Evolutionary conservation across 2,888 invertebrate species (phyloP).

Genomic region (Pycnomerus fuliginosus): DNA sequence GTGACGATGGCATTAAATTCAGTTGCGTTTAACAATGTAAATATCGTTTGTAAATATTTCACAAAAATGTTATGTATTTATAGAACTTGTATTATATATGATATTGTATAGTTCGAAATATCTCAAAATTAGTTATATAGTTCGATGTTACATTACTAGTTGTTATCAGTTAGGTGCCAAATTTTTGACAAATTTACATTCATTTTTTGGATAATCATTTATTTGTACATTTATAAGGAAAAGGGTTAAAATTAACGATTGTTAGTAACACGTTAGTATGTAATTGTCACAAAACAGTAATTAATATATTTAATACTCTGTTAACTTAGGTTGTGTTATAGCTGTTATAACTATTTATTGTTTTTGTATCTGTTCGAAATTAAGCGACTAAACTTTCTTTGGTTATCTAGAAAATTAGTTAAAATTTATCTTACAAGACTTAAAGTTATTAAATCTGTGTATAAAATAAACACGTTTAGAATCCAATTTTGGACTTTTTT

Average conservation of each 20-base stretch:
- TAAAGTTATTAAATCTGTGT: no score
- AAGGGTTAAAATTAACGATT: constrained; percentile 18
- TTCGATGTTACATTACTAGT: constrained; percentile 4
- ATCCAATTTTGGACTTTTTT: no score
- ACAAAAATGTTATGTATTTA: constrained; percentile 18
- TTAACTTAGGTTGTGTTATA: constrained; percentile 22
- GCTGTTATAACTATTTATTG: constrained; percentile 22
- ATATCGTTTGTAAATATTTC: constrained; percentile 13
- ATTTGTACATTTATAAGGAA: constrained; percentile 19
- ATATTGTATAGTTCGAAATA: constrained; percentile 12
- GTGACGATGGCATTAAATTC: constrained; percentile 89
- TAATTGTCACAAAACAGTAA: constrained; percentile 20
- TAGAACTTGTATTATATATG: constrained; percentile 18
- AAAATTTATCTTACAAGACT: no score
- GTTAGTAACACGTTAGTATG: constrained; percentile 12
- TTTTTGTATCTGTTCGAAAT: constrained; percentile 16
- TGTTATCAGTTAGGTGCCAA: constrained; percentile 22
- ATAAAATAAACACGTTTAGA: no score
- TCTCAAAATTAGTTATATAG: constrained; percentile 5
- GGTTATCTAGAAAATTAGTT: no score
- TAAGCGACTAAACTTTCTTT: no score
- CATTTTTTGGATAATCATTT: constrained; percentile 14
- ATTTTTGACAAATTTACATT: constrained; percentile 11
- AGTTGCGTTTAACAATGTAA: constrained; percentile 66
- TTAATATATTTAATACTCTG: constrained; percentile 21